These are phyloP conservation scores for Cremastinae sp. DNA, from an alignment of 2,888 invertebrate genomes.

Conservation along the genomic window DNA sequence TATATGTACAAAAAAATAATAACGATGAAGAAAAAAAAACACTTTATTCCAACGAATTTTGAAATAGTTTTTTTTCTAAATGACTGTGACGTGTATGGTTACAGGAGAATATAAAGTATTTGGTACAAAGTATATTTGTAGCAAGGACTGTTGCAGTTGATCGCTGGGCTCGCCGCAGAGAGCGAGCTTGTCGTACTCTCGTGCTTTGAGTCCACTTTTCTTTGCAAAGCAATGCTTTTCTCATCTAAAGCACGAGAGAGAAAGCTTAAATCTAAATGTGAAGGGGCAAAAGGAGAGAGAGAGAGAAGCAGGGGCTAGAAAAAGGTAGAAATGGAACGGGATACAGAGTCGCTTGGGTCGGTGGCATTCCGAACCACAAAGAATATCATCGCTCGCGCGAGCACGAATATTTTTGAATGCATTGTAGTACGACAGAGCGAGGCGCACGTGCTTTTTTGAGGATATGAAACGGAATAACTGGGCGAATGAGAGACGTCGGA, in stretches of 20 bases:
- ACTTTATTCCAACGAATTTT: no score
- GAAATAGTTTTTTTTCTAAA: no score
- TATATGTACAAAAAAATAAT: no score
- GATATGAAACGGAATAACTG: conserved; percentile 52
- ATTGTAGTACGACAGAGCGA: conserved; percentile 46
- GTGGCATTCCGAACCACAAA: conserved; percentile 43
- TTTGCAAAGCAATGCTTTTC: conserved; percentile 41
- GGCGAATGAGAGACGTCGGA: conserved; percentile 43
- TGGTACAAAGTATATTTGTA: no score
- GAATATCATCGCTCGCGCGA: conserved; percentile 45
- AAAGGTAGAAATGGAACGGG: conserved; percentile 2
- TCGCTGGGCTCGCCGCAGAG: conserved; percentile 31
- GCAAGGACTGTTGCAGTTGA: conserved; percentile 38
- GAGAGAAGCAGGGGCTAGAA: not conserved
- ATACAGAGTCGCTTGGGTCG: not conserved
- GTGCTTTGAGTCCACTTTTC: conserved; percentile 36
- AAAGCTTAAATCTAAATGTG: conserved; percentile 20
- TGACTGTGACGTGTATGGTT: no score
- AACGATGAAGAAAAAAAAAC: no score
- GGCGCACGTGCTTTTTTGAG: conserved; percentile 38
- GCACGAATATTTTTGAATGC: conserved; percentile 57
- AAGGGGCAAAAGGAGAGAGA: conserved; percentile 12
- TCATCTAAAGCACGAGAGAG: conserved; percentile 2
- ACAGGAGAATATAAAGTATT: not conserved
- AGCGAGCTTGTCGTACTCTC: conserved; percentile 19